These are phyloP conservation scores for Papilio dardanus DNA, from an alignment of 1,140 invertebrate species.

Conservation along the genomic window DNA sequence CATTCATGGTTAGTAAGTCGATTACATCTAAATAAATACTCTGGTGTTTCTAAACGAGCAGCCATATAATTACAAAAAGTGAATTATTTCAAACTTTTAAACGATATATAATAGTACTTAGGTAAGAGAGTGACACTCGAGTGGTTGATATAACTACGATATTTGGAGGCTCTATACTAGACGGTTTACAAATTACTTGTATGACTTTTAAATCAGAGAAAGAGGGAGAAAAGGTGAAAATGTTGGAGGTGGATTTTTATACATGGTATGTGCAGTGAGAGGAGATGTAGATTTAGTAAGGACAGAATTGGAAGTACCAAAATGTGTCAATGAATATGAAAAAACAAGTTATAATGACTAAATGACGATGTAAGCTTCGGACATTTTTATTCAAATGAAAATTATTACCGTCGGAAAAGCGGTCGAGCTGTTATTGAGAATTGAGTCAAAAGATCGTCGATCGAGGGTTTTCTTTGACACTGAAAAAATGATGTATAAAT, in stretches of 20 bases:
- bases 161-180: not conserved
- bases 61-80: not conserved
- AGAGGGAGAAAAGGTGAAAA: not conserved
- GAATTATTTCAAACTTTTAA: not conserved
- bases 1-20: not conserved
- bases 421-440: not conserved
- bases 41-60: not conserved
- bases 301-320: not conserved
- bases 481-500: too few species aligned
- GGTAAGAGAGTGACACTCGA: not conserved
- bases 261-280: not conserved
- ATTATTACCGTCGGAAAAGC: not conserved
- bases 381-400: not conserved
- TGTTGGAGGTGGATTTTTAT: not conserved
- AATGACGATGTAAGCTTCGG: not conserved
- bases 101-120: not conserved
- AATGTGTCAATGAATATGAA: not conserved
- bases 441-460: not conserved
- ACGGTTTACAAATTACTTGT: not conserved
- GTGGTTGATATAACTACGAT: not conserved
- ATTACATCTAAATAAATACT: slow-evolving; percentile 2
- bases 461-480: not conserved
- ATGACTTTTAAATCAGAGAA: not conserved
- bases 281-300: not conserved
- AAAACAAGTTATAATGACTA: not conserved